phyloP scores from a whole-genome alignment of 2,888 invertebrate genomes.

The Aspidapion aeneum region DNA sequence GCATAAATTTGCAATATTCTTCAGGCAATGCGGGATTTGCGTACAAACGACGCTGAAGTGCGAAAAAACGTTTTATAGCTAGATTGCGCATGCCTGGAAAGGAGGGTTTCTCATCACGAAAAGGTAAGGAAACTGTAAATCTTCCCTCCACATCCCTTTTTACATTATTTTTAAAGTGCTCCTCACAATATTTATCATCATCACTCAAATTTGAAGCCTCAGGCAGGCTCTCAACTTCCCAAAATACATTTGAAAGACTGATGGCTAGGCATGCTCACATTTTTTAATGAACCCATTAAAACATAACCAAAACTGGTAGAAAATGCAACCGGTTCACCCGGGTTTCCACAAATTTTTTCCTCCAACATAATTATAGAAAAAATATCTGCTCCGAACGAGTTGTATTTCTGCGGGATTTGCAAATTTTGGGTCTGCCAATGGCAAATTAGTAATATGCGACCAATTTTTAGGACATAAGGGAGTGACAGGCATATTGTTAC shows the following conservation, averaged over 20 bases:
- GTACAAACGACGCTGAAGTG: not conserved
- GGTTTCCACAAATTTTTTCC: not conserved
- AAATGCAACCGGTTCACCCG: not conserved
- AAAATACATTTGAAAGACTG: not conserved
- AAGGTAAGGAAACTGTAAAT: not conserved
- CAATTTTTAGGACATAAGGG: not conserved
- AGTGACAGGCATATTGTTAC: not conserved
- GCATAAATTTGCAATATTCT: not conserved
- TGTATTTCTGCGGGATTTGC: not conserved
- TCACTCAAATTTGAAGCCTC: not conserved
- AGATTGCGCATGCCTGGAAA: not conserved
- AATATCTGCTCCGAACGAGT: not conserved
- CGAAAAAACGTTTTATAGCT: not conserved
- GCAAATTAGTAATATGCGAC: not conserved
- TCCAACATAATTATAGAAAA: not conserved
- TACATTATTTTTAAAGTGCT: not conserved
- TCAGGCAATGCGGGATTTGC: not conserved
- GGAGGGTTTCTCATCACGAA: not conserved
- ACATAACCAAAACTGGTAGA: not conserved
- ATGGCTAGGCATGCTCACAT: not conserved
- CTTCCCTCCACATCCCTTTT: not conserved
- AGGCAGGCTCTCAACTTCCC: not conserved
- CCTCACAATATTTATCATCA: not conserved
- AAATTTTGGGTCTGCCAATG: not conserved
- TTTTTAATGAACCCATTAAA: not conserved